Percentiles rank a stretch among this genome's conserved stretches.
Evolutionary conservation across 2,888 invertebrate species (phyloP).

Genomic region (Artemia sinica): DNA sequence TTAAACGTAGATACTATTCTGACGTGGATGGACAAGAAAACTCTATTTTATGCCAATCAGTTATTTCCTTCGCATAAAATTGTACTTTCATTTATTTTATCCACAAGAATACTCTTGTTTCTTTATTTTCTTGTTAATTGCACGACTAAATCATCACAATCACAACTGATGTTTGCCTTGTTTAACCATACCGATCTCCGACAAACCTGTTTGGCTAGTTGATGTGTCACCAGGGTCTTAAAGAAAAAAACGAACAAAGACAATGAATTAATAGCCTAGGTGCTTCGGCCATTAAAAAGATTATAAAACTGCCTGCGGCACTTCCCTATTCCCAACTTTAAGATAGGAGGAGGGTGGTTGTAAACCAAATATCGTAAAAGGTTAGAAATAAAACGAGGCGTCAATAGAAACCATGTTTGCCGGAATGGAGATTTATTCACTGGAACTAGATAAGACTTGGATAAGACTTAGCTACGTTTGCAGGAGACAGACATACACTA

Average conservation of each 20-base stretch:
- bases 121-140: too few relatives aligned
- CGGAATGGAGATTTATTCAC: background rate
- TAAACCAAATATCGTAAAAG: constrained; percentile 8
- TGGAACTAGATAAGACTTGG: background rate
- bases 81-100: too few relatives aligned
- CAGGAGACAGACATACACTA: constrained; percentile 11
- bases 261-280: constrained; percentile 4
- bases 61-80: too few relatives aligned
- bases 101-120: too few relatives aligned
- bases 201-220: too few relatives aligned
- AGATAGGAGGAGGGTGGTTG: background rate
- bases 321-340: background rate
- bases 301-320: background rate
- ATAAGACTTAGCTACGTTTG: background rate
- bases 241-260: constrained; percentile 9
- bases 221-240: background rate
- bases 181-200: too few relatives aligned
- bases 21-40: too few relatives aligned
- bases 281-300: background rate
- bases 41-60: too few relatives aligned
- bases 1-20: too few relatives aligned
- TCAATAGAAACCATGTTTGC: background rate
- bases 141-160: too few relatives aligned
- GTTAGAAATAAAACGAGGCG: background rate
- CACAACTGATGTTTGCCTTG: too few relatives aligned